These are phyloP conservation scores for Grantiella picta DNA, from an alignment of 2,113 vertebrate species.

Conservation along the genomic window DNA sequence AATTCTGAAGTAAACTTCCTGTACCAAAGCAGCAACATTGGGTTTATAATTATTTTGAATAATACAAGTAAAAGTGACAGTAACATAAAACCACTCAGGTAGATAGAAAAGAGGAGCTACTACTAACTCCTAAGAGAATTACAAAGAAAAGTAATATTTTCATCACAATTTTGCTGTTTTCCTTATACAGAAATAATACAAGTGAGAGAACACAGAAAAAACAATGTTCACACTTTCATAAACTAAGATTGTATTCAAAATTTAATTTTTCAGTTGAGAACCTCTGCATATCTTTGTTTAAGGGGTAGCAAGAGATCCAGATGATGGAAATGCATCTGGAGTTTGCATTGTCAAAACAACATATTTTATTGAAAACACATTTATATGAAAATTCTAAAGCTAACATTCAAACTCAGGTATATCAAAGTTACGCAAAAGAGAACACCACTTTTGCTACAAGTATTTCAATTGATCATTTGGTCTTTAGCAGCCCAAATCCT, in stretches of 20 bases:
- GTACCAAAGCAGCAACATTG: neutral
- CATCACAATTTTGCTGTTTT: neutral
- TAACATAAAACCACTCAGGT: accelerated
- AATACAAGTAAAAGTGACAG: neutral
- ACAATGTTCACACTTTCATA: neutral
- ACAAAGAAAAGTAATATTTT: neutral
- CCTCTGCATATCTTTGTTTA: neutral
- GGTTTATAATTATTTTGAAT: neutral
- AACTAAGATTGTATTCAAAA: neutral
- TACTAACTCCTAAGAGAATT: neutral
- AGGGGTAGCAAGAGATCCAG: neutral
- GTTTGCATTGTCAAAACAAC: neutral
- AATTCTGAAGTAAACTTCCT: neutral
- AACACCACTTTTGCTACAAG: neutral
- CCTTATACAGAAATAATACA: neutral
- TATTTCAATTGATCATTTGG: neutral
- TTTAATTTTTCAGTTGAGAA: neutral
- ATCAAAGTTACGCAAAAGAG: neutral
- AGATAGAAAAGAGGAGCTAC: neutral
- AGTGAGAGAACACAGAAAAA: neutral
- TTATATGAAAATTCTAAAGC: neutral
- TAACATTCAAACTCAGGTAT: neutral
- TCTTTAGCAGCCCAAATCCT: neutral
- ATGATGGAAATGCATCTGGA: neutral
- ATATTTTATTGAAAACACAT: neutral